Conservation (phyloP, 92 coral and sea anemone species). For the Paragorgia papillata region DNA sequence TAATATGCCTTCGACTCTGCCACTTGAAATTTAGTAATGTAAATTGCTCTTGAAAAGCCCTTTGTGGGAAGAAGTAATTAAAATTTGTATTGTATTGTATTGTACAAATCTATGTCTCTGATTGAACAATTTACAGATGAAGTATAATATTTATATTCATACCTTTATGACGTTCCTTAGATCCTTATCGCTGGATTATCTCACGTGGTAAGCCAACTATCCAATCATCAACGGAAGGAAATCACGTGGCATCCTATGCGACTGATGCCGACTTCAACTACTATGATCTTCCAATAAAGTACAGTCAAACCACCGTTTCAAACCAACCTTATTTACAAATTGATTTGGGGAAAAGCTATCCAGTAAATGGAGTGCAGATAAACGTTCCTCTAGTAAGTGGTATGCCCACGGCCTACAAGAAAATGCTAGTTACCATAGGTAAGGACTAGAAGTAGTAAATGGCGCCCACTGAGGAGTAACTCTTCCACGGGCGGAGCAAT, state of each 20-base stretch:
- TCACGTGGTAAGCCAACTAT: neutral
- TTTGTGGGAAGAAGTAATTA: too few species aligned
- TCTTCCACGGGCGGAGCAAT: too few species aligned
- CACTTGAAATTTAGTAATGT: too few species aligned
- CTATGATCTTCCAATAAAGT: neutral
- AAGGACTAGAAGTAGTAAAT: neutral
- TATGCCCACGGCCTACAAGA: neutral
- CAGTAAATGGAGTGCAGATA: neutral
- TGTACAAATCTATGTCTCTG: too few species aligned
- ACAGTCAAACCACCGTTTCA: constrained; percentile 13
- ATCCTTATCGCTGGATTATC: constrained; percentile 11
- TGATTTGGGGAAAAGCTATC: neutral
- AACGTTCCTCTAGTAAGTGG: neutral
- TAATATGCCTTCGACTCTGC: too few species aligned
- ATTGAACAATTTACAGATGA: too few species aligned
- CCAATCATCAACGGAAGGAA: neutral
- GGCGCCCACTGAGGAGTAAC: too few species aligned
- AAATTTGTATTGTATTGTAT: too few species aligned
- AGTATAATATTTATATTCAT: too few species aligned
- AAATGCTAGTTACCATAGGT: neutral
- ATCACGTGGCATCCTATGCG: neutral
- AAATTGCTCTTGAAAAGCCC: too few species aligned
- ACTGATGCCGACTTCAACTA: constrained; percentile 16
- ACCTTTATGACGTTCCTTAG: too few species aligned
- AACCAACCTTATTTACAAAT: constrained; percentile 4